A percentile compares a stretch with the other conserved stretches of the same genome.
Conservation (phyloP, 2,113 vertebrate species). For the Brachypodius melanocephalos region DNA sequence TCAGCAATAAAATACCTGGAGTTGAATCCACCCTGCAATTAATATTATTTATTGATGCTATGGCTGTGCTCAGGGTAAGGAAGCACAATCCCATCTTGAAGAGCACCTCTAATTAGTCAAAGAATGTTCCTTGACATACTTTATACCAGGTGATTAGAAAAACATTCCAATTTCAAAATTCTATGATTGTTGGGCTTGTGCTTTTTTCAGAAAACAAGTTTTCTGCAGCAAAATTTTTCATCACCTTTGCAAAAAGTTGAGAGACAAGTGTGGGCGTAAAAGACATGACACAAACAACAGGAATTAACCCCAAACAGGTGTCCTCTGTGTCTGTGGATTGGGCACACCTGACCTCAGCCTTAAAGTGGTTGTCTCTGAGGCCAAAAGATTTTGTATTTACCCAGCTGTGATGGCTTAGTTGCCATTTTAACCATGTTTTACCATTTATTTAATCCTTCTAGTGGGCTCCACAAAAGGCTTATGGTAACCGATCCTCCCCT, state of each 20-base stretch:
- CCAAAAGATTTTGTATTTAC: not conserved
- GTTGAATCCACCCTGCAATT: not conserved
- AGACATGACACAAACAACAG: not conserved
- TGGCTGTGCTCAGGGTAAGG: not conserved
- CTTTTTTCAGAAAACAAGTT: not conserved
- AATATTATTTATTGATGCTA: slow-evolving; percentile 18
- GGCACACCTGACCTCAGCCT: not conserved
- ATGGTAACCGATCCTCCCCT: accelerated
- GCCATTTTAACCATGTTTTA: not conserved
- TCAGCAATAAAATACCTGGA: not conserved
- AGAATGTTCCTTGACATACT: not conserved
- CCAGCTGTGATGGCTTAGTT: not conserved
- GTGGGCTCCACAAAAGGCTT: not conserved
- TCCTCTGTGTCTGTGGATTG: too few species aligned
- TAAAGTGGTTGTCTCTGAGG: not conserved
- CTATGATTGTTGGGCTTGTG: accelerated
- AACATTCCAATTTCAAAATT: not conserved
- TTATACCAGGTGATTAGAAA: not conserved
- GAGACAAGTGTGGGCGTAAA: not conserved
- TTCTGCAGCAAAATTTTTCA: not conserved
- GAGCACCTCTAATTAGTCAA: not conserved
- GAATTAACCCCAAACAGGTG: not conserved
- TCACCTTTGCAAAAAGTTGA: not conserved
- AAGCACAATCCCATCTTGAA: not conserved
- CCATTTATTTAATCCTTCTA: not conserved